Evolutionary conservation across 92 coral and sea anemone species (phyloP).

Genomic region (Palythoa caribaeorum): DNA sequence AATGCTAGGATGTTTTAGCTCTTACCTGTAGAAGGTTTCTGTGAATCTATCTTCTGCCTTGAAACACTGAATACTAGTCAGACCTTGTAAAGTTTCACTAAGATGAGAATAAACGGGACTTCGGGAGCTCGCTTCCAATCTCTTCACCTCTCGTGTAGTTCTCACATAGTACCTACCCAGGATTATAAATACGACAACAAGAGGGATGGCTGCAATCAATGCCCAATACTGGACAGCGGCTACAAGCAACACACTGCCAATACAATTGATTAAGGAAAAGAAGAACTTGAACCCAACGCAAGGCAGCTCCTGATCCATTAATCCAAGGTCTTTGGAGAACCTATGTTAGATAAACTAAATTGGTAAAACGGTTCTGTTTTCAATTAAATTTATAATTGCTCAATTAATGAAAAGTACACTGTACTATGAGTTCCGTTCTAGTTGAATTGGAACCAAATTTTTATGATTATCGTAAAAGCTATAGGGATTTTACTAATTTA

Average conservation of each 20-base stretch:
- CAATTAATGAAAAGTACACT: background rate
- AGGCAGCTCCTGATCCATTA: conserved; percentile 32
- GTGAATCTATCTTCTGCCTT: conserved; percentile 41
- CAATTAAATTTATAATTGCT: background rate
- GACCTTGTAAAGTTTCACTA: conserved; percentile 61
- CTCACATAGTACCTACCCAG: conserved; percentile 58
- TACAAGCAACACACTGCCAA: conserved; percentile 48
- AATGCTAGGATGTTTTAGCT: background rate
- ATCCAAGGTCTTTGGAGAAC: conserved; percentile 47
- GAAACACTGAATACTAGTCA: conserved; percentile 51
- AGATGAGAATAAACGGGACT: conserved; percentile 66
- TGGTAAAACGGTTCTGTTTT: background rate
- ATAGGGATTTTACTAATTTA: too few species aligned
- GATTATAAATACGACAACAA: conserved; percentile 42
- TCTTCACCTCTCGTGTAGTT: conserved; percentile 60
- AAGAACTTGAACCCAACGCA: conserved; percentile 39
- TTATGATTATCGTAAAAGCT: background rate
- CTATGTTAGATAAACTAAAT: background rate
- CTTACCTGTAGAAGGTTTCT: conserved; percentile 29
- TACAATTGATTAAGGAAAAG: conserved; percentile 32
- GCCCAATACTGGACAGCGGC: conserved; percentile 58
- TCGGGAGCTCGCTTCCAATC: conserved; percentile 58
- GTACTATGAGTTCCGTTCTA: background rate
- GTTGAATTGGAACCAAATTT: too few species aligned
- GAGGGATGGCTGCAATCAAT: conserved; percentile 61